A percentile compares a stretch with the other conserved stretches of the same genome.
Evolutionary conservation across 2,797 vertebrate genomes (phyloP).

Genomic region (Parotocinclus haroldoi): DNA sequence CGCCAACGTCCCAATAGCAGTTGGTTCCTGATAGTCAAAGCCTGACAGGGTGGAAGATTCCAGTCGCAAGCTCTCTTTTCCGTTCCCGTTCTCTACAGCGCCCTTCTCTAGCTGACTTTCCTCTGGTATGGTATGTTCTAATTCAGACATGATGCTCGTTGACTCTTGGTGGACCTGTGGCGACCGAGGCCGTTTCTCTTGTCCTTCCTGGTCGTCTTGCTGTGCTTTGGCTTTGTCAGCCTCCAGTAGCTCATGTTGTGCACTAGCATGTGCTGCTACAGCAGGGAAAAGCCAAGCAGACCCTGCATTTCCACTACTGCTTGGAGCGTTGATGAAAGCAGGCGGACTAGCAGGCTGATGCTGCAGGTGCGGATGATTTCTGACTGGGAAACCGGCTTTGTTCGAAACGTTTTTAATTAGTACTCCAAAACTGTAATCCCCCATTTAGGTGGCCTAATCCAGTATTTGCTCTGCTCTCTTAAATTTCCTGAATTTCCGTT

Average conservation of each 20-base stretch:
- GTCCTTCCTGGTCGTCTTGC: conserved; percentile 77
- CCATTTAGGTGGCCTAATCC: conserved; percentile 86
- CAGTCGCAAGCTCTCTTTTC: conserved; percentile 92
- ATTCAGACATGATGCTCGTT: conserved; percentile 83
- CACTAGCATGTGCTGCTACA: conserved; percentile 90
- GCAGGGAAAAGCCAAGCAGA: conserved; percentile 97
- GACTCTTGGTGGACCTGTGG: conserved; percentile 84
- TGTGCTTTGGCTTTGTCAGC: conserved; percentile 94
- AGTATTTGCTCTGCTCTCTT: conserved; percentile 63
- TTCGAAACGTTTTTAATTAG: conserved; percentile 97
- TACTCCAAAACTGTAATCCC: conserved; percentile 99
- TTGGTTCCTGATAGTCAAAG: conserved; percentile 94
- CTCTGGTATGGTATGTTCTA: conserved; percentile 85
- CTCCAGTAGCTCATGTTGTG: conserved; percentile 99
- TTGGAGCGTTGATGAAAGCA: conserved; percentile 93
- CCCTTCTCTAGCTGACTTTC: conserved; percentile 84
- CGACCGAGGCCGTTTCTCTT: conserved; percentile 79
- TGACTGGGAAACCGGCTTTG: conserved; percentile 97
- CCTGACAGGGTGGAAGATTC: conserved; percentile 92
- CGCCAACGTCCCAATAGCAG: conserved; percentile 84
- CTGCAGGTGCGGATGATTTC: conserved; percentile 98
- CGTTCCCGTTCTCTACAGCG: conserved; percentile 82
- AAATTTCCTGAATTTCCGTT: conserved; percentile 62
- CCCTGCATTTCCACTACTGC: conserved; percentile 89
- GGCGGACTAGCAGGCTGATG: conserved; percentile 92